phyloP scores from a whole-genome alignment of 2,888 invertebrate species.

The Elegia similella region DNA sequence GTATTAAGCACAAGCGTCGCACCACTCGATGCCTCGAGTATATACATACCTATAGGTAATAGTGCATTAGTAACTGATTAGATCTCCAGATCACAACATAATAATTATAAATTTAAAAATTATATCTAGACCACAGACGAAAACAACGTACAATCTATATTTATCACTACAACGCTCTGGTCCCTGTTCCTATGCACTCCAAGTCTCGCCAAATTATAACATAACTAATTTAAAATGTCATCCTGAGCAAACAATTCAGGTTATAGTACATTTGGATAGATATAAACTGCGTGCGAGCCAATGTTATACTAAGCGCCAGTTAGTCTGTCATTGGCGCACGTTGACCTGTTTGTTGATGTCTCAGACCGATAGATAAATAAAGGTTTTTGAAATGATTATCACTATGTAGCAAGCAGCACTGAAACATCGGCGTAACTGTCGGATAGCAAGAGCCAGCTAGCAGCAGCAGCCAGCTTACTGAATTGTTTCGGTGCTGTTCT shows the following conservation, averaged over 20 bases:
- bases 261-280: no score
- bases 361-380: not conserved
- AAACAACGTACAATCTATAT: slow-evolving; percentile 42
- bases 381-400: no score
- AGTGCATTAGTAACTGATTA: slow-evolving; percentile 65
- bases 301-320: not conserved
- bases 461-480: no score
- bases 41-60: slow-evolving; percentile 53
- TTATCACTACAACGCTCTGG: slow-evolving; percentile 56
- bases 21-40: slow-evolving; percentile 43
- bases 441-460: no score
- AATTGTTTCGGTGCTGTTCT: no score
- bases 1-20: slow-evolving; percentile 71
- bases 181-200: slow-evolving; percentile 49
- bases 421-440: no score
- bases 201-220: slow-evolving; percentile 40
- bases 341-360: not conserved
- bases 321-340: not conserved
- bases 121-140: slow-evolving; percentile 45
- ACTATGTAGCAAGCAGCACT: no score
- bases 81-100: slow-evolving; percentile 63
- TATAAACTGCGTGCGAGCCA: not conserved
- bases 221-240: not conserved
- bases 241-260: no score
- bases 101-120: slow-evolving; percentile 40